These are phyloP conservation scores for Plodia interpunctella DNA, from an alignment of 1,140 invertebrate species.

Conservation along the genomic window DNA sequence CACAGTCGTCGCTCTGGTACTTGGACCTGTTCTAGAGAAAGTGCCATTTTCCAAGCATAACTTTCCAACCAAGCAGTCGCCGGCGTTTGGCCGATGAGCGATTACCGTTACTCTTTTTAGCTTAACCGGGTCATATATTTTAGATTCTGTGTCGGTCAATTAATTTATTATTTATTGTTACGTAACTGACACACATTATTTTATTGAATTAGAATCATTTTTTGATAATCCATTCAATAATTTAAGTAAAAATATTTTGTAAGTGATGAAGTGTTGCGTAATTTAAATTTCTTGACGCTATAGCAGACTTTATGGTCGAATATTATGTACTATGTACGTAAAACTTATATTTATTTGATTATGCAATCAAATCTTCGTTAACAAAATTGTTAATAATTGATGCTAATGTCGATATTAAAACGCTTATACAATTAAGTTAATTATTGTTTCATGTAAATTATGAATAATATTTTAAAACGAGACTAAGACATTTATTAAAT, in stretches of 20 bases:
- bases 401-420: background rate
- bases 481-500: too few relatives aligned
- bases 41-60: constrained; percentile 60
- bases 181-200: background rate
- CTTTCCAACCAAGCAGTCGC: constrained; percentile 63
- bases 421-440: background rate
- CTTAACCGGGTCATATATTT: constrained; percentile 45
- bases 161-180: background rate
- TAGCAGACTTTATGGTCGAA: background rate
- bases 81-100: constrained; percentile 27
- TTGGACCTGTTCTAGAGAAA: constrained; percentile 67
- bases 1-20: constrained; percentile 26
- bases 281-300: background rate
- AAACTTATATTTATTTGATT: background rate
- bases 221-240: background rate
- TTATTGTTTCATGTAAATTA: background rate
- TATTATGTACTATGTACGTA: background rate
- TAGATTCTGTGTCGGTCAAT: constrained; percentile 31
- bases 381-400: background rate
- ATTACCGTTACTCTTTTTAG: constrained; percentile 63
- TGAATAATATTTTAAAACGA: too few relatives aligned
- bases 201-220: background rate
- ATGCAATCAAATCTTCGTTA: background rate
- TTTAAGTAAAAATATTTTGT: background rate
- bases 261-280: too few relatives aligned